Evolutionary conservation across 2,797 vertebrate genomes (phyloP).

Genomic region (Malacoctenus gilli): DNA sequence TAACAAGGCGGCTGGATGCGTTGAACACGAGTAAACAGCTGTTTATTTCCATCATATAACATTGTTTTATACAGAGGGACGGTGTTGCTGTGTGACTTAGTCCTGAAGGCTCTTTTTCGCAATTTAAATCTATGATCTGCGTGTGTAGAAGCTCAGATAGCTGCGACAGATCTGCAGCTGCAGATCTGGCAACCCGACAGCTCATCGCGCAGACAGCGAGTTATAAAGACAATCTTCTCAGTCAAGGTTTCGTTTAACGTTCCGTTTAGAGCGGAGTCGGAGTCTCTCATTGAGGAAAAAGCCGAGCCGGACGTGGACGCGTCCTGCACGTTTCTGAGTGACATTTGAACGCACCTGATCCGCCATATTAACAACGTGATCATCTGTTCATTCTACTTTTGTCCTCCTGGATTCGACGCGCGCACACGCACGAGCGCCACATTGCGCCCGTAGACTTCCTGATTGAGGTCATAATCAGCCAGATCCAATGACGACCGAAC

Average conservation of each 20-base stretch:
- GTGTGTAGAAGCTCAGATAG: not conserved
- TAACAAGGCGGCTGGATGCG: too few species aligned
- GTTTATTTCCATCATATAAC: too few species aligned
- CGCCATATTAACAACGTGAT: conserved; percentile 68
- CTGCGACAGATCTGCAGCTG: conserved; percentile 4
- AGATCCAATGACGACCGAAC: not conserved
- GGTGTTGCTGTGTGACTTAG: too few species aligned
- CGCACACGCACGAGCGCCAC: not conserved
- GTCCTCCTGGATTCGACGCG: not conserved
- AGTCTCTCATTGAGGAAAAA: not conserved
- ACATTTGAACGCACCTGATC: conserved; percentile 70
- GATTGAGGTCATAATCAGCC: not conserved
- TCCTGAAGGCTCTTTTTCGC: too few species aligned
- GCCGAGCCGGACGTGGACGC: not conserved
- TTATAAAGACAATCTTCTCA: too few species aligned
- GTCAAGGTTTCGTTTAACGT: too few species aligned
- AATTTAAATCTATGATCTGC: too few species aligned
- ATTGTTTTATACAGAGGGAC: too few species aligned
- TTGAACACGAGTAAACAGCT: too few species aligned
- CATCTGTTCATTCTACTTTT: conserved; percentile 9
- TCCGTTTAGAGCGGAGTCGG: too few species aligned
- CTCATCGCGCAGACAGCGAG: too few species aligned
- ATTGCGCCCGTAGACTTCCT: not conserved
- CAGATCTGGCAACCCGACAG: conserved; percentile 17
- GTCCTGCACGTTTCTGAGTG: conserved; percentile 14